A percentile compares a stretch with the other conserved stretches of the same genome.
These are phyloP conservation scores for Cossypha dichroa DNA, from an alignment of 2,797 vertebrate genomes.

Conservation along the genomic window DNA sequence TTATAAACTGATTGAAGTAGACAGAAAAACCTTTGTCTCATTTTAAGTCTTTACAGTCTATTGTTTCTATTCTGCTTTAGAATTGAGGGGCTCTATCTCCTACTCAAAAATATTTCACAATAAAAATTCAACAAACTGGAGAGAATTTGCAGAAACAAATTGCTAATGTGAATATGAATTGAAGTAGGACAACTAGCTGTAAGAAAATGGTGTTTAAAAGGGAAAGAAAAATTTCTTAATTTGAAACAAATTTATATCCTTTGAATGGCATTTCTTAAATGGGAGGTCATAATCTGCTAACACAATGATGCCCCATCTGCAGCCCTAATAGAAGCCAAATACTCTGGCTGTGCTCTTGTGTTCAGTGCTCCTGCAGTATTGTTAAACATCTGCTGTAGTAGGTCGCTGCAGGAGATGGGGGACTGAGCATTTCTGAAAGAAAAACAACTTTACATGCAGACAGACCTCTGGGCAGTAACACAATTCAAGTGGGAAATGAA, in stretches of 20 bases:
- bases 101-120: slow-evolving; percentile 59
- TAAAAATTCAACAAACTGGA: slow-evolving; percentile 24
- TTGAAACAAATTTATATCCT: not conserved
- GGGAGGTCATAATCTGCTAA: not conserved
- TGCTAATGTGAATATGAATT: not conserved
- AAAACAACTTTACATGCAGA: not conserved
- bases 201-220: not conserved
- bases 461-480: not conserved
- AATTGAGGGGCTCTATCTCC: not conserved
- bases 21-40: not conserved
- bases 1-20: not conserved
- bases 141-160: slow-evolving; percentile 43
- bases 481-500: not conserved
- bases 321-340: not conserved
- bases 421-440: not conserved
- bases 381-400: not conserved
- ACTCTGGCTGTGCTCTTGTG: not conserved
- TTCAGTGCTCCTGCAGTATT: not conserved
- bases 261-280: not conserved
- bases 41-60: not conserved
- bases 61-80: not conserved
- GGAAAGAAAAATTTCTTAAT: not conserved
- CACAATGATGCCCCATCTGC: not conserved
- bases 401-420: not conserved
- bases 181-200: not conserved